A percentile compares a stretch with the other conserved stretches of the same genome.
Evolutionary conservation across 2,888 invertebrate species (phyloP).

Genomic region (Lumbricus terrestris): DNA sequence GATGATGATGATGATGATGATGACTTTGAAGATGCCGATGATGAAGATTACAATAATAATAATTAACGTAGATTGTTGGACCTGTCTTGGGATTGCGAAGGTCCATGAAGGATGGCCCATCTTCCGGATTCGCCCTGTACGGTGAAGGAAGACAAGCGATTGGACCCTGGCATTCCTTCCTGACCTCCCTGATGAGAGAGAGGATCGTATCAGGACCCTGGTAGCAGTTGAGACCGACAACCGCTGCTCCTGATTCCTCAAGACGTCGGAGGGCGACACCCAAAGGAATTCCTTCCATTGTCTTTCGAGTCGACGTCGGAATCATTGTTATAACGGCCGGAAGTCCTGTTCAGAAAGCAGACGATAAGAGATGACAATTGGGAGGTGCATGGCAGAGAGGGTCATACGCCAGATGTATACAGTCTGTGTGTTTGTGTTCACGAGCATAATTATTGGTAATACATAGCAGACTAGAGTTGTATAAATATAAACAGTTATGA

Average conservation of each 20-base stretch:
- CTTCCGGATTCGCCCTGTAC: not conserved
- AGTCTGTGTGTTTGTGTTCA: too few relatives aligned
- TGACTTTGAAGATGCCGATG: too few relatives aligned
- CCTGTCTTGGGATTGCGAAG: not conserved
- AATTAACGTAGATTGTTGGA: not conserved
- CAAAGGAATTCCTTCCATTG: conserved; percentile 21
- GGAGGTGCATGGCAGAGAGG: too few relatives aligned
- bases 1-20: too few relatives aligned
- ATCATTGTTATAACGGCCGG: conserved; percentile 26
- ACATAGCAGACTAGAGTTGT: too few relatives aligned
- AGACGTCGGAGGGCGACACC: not conserved
- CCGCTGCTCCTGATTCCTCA: conserved; percentile 31
- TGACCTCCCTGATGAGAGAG: conserved; percentile 21
- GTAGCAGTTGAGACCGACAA: conserved; percentile 32
- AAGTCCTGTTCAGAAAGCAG: conserved; percentile 8
- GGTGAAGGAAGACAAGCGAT: conserved; percentile 26
- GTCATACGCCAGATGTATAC: too few relatives aligned
- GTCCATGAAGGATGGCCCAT: conserved; percentile 7
- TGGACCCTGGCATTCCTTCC: conserved; percentile 24
- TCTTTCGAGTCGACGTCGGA: not conserved
- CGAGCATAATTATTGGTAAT: too few relatives aligned
- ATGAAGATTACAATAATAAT: too few relatives aligned
- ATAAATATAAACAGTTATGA: too few relatives aligned
- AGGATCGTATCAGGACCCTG: conserved; percentile 31
- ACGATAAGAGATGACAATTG: not conserved